Conservation (phyloP, 2,888 invertebrate genomes). For the Eledone cirrhosa region DNA sequence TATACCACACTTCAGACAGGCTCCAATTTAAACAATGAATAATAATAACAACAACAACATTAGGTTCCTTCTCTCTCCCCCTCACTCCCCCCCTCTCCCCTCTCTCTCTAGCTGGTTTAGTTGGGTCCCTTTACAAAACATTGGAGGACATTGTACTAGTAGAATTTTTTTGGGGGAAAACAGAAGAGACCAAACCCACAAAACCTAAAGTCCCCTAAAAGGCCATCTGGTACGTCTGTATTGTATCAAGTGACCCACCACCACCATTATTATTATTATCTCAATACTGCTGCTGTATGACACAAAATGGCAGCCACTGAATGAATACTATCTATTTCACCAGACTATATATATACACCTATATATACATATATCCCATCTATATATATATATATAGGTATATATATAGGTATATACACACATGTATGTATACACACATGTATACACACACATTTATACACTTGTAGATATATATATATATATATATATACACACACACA, state of each 20-base stretch:
- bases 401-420: constrained; percentile 1
- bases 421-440: not conserved
- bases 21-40: not conserved
- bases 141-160: constrained; percentile 15
- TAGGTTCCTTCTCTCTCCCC: not conserved
- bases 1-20: not conserved
- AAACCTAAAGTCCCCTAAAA: too few relatives aligned
- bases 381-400: not conserved
- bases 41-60: constrained; percentile 15
- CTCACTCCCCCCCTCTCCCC: not conserved
- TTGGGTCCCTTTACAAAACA: constrained; percentile 5
- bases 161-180: too few relatives aligned
- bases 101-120: constrained; percentile 3
- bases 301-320: not conserved
- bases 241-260: constrained; percentile 11
- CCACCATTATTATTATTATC: too few relatives aligned
- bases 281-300: not conserved
- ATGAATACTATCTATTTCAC: not conserved
- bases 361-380: not conserved
- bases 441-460: not conserved
- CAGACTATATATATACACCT: not conserved
- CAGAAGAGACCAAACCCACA: too few relatives aligned
- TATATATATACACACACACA: not conserved
- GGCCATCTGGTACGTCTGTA: constrained; percentile 21
- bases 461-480: not conserved